Conservation (phyloP, 2,888 invertebrate species). For the Ditula angustiorana region DNA sequence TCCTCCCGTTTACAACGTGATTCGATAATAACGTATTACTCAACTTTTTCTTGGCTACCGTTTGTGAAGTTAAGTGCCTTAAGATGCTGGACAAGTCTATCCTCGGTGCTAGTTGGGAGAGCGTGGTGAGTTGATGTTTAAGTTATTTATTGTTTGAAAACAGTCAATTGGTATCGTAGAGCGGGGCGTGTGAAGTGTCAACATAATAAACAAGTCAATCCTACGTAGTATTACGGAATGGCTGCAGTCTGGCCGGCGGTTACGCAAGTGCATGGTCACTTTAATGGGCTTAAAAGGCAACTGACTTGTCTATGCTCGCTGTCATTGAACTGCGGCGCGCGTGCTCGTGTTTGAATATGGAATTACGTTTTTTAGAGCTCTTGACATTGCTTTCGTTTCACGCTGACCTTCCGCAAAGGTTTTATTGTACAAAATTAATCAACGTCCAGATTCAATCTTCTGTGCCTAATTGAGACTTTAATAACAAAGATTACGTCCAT, state of each 20-base stretch:
- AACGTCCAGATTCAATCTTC: constrained; percentile 54
- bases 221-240: constrained; percentile 58
- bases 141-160: constrained; percentile 5
- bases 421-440: constrained; percentile 55
- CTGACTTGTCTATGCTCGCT: constrained; percentile 71
- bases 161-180: constrained; percentile 1
- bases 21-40: constrained; percentile 38
- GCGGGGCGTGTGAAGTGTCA: constrained; percentile 29
- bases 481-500: constrained; percentile 59
- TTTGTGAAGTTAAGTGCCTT: constrained; percentile 40
- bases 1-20: constrained; percentile 73
- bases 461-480: constrained; percentile 52
- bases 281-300: constrained; percentile 75
- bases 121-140: constrained; percentile 71
- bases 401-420: constrained; percentile 55
- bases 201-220: constrained; percentile 39
- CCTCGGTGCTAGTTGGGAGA: constrained; percentile 81
- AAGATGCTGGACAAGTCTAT: constrained; percentile 80
- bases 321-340: constrained; percentile 73
- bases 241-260: constrained; percentile 54
- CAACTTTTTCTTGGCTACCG: constrained; percentile 51
- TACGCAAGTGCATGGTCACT: constrained; percentile 74
- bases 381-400: constrained; percentile 77
- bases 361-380: constrained; percentile 73
- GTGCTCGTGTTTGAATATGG: constrained; percentile 73